Percentiles rank a stretch among this genome's conserved stretches.
Conservation (phyloP, 2,113 vertebrate species). For the Gadus macrocephalus region DNA sequence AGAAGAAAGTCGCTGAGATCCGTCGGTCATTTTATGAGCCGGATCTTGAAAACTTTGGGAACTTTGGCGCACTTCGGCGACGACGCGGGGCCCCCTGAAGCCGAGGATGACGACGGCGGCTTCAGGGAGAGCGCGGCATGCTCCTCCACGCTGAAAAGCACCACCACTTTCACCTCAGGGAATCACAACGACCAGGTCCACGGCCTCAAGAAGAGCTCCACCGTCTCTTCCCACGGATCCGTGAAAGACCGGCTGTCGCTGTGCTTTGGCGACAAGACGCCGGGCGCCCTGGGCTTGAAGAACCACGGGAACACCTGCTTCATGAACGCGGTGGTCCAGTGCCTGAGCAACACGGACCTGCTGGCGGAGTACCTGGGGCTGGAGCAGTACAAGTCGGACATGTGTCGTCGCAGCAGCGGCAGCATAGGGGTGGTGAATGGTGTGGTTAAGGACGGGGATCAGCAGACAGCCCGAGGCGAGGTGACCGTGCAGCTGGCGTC, state of each 20-base stretch:
- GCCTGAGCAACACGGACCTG: slow-evolving; percentile 91
- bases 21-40: slow-evolving; percentile 77
- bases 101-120: slow-evolving; percentile 76
- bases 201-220: slow-evolving; percentile 54
- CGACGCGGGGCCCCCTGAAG: slow-evolving; percentile 36
- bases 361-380: slow-evolving; percentile 88
- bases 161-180: slow-evolving; percentile 43
- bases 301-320: slow-evolving; percentile 97
- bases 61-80: slow-evolving; percentile 74
- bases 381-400: slow-evolving; percentile 74
- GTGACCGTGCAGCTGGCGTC: slow-evolving; percentile 86
- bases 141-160: slow-evolving; percentile 17
- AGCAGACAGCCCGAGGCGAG: slow-evolving; percentile 61
- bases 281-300: slow-evolving; percentile 85
- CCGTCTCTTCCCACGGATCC: slow-evolving; percentile 56
- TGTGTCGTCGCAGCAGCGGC: slow-evolving; percentile 49
- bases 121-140: slow-evolving; percentile 46
- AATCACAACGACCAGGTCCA: slow-evolving; percentile 45
- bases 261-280: slow-evolving; percentile 76
- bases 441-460: slow-evolving; percentile 41
- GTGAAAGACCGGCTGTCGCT: slow-evolving; percentile 66
- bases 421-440: slow-evolving; percentile 33
- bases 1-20: slow-evolving; percentile 74
- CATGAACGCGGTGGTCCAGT: slow-evolving; percentile 96
- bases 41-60: slow-evolving; percentile 78